A percentile compares a stretch with the other conserved stretches of the same genome.
Conservation (phyloP, 2,113 vertebrate species). For the Reinhardtius hippoglossoides region DNA sequence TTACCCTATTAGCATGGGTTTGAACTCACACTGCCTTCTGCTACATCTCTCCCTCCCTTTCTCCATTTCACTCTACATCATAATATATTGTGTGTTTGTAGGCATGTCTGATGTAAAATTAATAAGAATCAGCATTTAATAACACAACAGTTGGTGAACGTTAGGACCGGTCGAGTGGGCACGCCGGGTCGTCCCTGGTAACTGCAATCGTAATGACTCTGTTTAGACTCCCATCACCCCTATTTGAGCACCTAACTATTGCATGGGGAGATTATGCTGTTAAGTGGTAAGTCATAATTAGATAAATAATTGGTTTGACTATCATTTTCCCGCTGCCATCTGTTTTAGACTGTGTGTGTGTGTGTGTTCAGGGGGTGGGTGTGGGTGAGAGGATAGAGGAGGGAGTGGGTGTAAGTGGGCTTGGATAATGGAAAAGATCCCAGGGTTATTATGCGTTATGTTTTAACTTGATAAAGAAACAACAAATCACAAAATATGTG, state of each 20-base stretch:
- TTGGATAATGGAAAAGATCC: constrained; percentile 17
- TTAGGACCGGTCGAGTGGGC: constrained; percentile 21
- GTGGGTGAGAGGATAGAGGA: constrained; percentile 11
- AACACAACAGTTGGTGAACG: constrained; percentile 9
- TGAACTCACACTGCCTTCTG: constrained; percentile 71
- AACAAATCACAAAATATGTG: constrained; percentile 1
- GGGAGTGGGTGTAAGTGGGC: constrained; percentile 7
- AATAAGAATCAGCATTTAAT: constrained; percentile 15
- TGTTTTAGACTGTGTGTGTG: constrained; percentile 76
- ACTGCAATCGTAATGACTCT: constrained; percentile 71
- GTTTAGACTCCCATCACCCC: constrained; percentile 87
- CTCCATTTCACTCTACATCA: constrained; percentile 22
- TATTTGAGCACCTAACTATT: constrained; percentile 93
- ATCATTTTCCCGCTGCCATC: constrained; percentile 91
- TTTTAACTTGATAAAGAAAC: not conserved
- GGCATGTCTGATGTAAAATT: not conserved
- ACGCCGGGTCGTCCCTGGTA: constrained; percentile 62
- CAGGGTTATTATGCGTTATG: constrained; percentile 27
- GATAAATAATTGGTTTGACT: constrained; percentile 98
- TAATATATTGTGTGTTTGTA: constrained; percentile 15
- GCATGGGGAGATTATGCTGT: constrained; percentile 91
- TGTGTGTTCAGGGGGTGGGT: constrained; percentile 45
- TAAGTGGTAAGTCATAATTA: constrained; percentile 99
- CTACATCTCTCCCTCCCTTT: constrained; percentile 39
- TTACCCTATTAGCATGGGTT: constrained; percentile 84